Evolutionary conservation across 2,888 invertebrate species (phyloP).

Genomic region (Cyaniris semiargus): DNA sequence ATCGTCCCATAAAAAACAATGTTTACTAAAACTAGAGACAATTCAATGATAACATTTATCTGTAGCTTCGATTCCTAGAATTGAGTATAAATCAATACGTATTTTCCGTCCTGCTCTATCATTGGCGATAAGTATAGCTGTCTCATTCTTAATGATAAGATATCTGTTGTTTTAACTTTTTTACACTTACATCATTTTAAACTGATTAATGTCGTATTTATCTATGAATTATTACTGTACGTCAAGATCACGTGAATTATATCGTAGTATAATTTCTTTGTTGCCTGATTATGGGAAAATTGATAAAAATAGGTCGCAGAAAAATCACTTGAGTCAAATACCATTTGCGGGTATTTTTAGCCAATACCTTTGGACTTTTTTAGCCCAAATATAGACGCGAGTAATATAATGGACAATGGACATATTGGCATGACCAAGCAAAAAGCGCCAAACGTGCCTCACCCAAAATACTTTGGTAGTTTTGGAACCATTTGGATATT

Average conservation of each 20-base stretch:
- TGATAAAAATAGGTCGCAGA: background rate
- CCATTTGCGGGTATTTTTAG: too few species aligned
- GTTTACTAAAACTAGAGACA: background rate
- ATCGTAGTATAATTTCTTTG: background rate
- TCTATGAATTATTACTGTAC: background rate
- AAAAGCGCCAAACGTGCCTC: too few species aligned
- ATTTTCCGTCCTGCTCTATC: background rate
- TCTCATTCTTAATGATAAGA: background rate
- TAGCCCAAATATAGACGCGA: too few species aligned
- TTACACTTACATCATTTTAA: slow-evolving; percentile 13
- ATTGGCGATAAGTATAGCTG: background rate
- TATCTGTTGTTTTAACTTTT: slow-evolving; percentile 18
- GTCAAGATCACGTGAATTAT: background rate
- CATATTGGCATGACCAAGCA: too few species aligned
- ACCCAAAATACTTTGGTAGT: too few species aligned
- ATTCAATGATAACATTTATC: background rate
- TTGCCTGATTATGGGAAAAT: background rate
- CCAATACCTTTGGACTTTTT: too few species aligned
- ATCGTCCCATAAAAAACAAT: background rate
- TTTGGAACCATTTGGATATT: too few species aligned
- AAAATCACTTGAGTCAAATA: background rate
- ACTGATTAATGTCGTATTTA: slow-evolving; percentile 1
- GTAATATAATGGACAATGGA: too few species aligned
- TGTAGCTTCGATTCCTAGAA: slow-evolving; percentile 5
- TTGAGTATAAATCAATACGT: slow-evolving; percentile 9